These are phyloP conservation scores for Deroptyus accipitrinus DNA, from an alignment of 2,113 vertebrate species.

Conservation along the genomic window DNA sequence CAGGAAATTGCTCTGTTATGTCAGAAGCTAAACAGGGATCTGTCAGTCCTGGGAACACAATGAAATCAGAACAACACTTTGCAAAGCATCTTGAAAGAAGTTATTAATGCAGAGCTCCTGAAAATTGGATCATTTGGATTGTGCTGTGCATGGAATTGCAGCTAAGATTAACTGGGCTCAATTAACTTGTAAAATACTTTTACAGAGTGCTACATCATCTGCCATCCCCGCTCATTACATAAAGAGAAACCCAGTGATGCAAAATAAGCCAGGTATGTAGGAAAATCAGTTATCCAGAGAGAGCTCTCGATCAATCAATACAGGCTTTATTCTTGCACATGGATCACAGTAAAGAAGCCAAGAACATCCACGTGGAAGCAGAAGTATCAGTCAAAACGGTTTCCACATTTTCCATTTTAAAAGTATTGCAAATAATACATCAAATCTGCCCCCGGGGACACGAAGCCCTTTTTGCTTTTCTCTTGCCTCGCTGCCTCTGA, in stretches of 20 bases:
- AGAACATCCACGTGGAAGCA: not conserved
- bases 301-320: not conserved
- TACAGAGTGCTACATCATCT: not conserved
- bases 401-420: not conserved
- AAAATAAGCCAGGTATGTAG: not conserved
- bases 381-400: not conserved
- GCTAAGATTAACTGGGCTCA: not conserved
- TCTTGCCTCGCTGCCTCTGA: not conserved
- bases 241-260: not conserved
- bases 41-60: not conserved
- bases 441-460: not conserved
- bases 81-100: not conserved
- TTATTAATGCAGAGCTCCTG: not conserved
- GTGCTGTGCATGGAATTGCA: not conserved
- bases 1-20: not conserved
- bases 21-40: not conserved
- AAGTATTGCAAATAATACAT: not conserved
- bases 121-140: not conserved
- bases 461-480: not conserved
- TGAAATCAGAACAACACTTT: not conserved
- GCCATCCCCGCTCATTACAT: not conserved
- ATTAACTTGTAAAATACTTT: not conserved
- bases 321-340: not conserved
- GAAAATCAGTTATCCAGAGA: not conserved
- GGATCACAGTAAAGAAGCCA: not conserved